phyloP scores from a whole-genome alignment of 2,797 vertebrate species.

The Anas acuta region DNA sequence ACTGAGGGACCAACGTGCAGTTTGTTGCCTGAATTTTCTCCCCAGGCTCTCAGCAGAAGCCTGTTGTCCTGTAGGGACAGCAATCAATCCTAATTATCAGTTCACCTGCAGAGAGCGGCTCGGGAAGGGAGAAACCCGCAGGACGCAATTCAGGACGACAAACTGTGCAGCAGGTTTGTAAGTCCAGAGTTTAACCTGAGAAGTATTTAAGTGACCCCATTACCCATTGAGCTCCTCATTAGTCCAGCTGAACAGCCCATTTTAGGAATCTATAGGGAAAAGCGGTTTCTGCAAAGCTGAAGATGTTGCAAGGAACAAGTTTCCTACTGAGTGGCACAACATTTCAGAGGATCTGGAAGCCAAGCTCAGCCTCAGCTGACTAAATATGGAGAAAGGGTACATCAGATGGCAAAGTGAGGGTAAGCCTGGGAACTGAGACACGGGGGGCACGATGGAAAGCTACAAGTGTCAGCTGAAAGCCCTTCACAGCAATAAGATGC shows the following conservation, averaged over 20 bases:
- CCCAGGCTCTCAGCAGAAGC: not conserved
- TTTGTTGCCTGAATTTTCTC: not conserved
- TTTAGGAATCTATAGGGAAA: not conserved
- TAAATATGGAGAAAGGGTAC: conserved; percentile 64
- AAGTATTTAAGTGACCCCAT: not conserved
- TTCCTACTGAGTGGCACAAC: not conserved
- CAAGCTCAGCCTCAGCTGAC: conserved; percentile 38
- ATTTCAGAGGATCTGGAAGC: conserved; percentile 1
- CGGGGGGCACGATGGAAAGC: fast-evolving
- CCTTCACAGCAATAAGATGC: not conserved
- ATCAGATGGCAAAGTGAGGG: conserved; percentile 25
- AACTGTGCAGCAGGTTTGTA: not conserved
- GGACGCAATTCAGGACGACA: not conserved
- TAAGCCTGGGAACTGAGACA: not conserved
- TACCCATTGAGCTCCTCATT: not conserved
- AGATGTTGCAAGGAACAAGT: conserved; percentile 1
- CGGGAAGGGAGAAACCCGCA: not conserved
- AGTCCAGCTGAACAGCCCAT: not conserved
- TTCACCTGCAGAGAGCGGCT: not conserved
- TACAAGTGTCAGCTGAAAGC: not conserved
- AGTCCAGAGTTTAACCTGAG: not conserved
- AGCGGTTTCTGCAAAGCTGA: not conserved
- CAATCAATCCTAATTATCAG: not conserved
- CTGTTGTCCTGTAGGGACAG: not conserved
- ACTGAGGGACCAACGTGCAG: not conserved